Conservation (phyloP, 2,888 invertebrate species). For the Erpobdella octoculata region DNA sequence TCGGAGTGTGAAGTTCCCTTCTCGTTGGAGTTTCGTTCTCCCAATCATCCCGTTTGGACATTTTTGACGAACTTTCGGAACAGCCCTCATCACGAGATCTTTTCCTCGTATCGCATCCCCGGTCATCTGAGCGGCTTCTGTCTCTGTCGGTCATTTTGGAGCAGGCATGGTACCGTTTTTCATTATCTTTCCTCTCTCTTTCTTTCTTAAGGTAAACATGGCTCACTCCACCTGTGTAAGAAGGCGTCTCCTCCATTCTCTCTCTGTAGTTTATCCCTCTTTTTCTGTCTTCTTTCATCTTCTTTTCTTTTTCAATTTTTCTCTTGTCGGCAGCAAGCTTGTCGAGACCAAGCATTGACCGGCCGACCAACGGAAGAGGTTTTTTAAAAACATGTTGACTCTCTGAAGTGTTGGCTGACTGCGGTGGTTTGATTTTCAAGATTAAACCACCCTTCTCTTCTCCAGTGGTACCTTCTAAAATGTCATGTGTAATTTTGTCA, state of each 20-base stretch:
- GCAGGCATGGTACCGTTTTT: constrained; percentile 66
- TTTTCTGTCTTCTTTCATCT: constrained; percentile 63
- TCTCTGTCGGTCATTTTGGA: constrained; percentile 59
- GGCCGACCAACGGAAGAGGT: constrained; percentile 26
- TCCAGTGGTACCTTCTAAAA: constrained; percentile 48
- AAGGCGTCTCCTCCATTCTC: constrained; percentile 79
- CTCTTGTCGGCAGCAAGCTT: constrained; percentile 51
- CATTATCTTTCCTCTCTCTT: constrained; percentile 60
- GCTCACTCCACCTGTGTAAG: constrained; percentile 84
- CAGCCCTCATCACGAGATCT: constrained; percentile 25
- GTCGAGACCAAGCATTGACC: constrained; percentile 52
- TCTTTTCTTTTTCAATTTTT: not conserved
- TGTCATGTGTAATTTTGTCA: too few species aligned
- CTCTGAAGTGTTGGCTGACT: constrained; percentile 38
- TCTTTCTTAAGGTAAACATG: constrained; percentile 68
- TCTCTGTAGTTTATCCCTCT: constrained; percentile 77
- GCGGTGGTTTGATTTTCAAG: constrained; percentile 52
- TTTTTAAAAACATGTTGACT: constrained; percentile 32
- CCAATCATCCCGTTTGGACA: constrained; percentile 42
- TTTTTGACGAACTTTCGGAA: not conserved
- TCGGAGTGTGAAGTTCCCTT: constrained; percentile 76
- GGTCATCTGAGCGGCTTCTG: not conserved
- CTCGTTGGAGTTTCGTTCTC: constrained; percentile 53
- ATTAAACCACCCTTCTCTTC: constrained; percentile 48
- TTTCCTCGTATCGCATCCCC: constrained; percentile 35